Conservation (phyloP, 1,140 invertebrate species). For the Psilanteris sp. region DNA sequence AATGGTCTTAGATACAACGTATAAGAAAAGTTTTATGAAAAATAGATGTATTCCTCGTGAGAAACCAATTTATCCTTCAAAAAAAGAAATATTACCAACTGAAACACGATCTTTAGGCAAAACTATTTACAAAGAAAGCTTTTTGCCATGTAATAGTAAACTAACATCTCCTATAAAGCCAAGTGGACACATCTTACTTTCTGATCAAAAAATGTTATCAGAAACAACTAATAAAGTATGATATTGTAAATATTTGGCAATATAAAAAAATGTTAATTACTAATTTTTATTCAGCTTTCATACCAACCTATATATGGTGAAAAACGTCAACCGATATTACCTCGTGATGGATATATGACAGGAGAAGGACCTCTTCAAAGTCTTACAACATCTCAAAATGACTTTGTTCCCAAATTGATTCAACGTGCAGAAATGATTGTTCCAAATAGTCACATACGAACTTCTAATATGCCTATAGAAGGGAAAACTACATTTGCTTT, state of each 20-base stretch:
- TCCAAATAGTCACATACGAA: slow-evolving; percentile 76
- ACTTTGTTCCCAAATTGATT: slow-evolving; percentile 83
- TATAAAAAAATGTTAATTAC: too few relatives aligned
- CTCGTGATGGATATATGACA: slow-evolving; percentile 58
- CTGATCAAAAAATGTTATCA: slow-evolving; percentile 67
- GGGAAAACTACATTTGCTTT: slow-evolving; percentile 67
- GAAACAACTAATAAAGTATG: slow-evolving; percentile 76
- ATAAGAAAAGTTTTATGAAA: slow-evolving; percentile 70
- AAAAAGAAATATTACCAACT: slow-evolving; percentile 45
- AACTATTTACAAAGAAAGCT: slow-evolving; percentile 74
- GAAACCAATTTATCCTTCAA: slow-evolving; percentile 63
- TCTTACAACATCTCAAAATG: slow-evolving; percentile 84
- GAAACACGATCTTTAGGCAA: slow-evolving; percentile 62
- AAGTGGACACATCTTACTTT: slow-evolving; percentile 63
- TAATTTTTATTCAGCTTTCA: slow-evolving; percentile 65
- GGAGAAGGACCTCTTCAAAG: slow-evolving; percentile 84
- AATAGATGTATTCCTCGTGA: slow-evolving; percentile 42
- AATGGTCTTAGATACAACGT: slow-evolving; percentile 72
- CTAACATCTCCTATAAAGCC: slow-evolving; percentile 65
- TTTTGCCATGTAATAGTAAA: slow-evolving; percentile 55
- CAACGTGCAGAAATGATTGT: slow-evolving; percentile 70
- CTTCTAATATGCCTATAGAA: slow-evolving; percentile 72
- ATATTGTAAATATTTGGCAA: too few relatives aligned
- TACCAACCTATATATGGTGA: slow-evolving; percentile 67
- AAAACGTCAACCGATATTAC: slow-evolving; percentile 68